Evolutionary conservation across 2,888 invertebrate genomes (phyloP).

Genomic region (Agrochola circellaris): DNA sequence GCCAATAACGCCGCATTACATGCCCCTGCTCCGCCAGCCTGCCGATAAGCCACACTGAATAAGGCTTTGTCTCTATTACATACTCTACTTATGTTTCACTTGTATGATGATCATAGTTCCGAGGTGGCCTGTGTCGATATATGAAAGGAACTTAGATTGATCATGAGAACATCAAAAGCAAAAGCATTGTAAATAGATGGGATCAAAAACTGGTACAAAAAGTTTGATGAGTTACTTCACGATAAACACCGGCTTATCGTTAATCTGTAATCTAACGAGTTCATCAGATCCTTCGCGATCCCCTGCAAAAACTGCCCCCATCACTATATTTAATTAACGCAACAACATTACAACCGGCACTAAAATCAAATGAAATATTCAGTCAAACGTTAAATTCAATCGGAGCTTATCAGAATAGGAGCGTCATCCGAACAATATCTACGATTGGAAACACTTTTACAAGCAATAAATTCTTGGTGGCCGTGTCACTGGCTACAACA

Average conservation of each 20-base stretch:
- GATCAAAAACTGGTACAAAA: neutral
- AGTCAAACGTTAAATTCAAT: conserved; percentile 88
- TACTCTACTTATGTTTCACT: conserved; percentile 50
- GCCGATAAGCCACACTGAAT: conserved; percentile 80
- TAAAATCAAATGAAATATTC: conserved; percentile 77
- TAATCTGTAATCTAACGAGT: conserved; percentile 17
- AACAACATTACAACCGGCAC: conserved; percentile 72
- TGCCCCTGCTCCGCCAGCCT: conserved; percentile 67
- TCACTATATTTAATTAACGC: conserved; percentile 68
- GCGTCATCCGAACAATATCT: conserved; percentile 86
- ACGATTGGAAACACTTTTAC: conserved; percentile 91
- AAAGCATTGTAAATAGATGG: neutral
- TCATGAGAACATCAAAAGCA: neutral
- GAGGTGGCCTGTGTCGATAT: neutral
- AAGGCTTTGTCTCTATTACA: conserved; percentile 75
- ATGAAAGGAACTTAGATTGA: neutral
- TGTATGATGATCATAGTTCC: conserved; percentile 10
- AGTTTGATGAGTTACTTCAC: neutral
- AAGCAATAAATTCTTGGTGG: conserved; percentile 89
- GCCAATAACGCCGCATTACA: conserved; percentile 86
- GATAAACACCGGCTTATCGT: conserved; percentile 21
- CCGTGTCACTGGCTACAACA: conserved; percentile 87
- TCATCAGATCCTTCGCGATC: conserved; percentile 22
- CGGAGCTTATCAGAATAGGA: conserved; percentile 80
- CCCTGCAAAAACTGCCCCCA: conserved; percentile 49